phyloP scores from a whole-genome alignment of 2,797 vertebrate genomes.

The Lagocephalus sceleratus region DNA sequence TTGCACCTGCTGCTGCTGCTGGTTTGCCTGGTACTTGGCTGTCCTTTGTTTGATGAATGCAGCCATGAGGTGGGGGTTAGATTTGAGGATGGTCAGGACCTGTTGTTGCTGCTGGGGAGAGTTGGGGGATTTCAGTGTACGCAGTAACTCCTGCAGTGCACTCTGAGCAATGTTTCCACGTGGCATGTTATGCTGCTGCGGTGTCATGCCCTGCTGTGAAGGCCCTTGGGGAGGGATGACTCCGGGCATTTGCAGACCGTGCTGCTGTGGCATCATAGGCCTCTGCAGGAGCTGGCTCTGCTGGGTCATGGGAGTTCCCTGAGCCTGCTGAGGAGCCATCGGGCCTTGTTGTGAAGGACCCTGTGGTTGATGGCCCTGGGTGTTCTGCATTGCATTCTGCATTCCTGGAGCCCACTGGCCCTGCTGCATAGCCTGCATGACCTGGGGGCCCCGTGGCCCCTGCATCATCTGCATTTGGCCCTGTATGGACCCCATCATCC shows the following conservation, averaged over 20 bases:
- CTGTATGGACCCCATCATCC: constrained; percentile 84
- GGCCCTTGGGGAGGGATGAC: constrained; percentile 74
- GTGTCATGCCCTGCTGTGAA: constrained; percentile 76
- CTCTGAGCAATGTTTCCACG: constrained; percentile 86
- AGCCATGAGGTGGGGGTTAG: constrained; percentile 98
- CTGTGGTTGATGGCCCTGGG: constrained; percentile 60
- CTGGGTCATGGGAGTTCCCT: constrained; percentile 59
- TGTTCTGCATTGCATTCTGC: constrained; percentile 82
- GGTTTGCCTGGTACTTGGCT: constrained; percentile 92
- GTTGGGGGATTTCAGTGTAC: constrained; percentile 94
- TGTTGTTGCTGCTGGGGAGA: constrained; percentile 97
- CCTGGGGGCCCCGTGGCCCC: constrained; percentile 83
- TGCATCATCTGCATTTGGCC: constrained; percentile 85
- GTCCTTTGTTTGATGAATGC: constrained; percentile 99
- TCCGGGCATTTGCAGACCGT: constrained; percentile 66
- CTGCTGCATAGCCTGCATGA: constrained; percentile 83
- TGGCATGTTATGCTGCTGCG: constrained; percentile 80
- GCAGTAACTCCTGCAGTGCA: constrained; percentile 91
- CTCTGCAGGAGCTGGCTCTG: constrained; percentile 72
- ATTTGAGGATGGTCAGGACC: constrained; percentile 96
- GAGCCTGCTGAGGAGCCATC: constrained; percentile 66
- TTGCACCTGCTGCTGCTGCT: constrained; percentile 67
- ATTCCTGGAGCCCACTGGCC: constrained; percentile 87
- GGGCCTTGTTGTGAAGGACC: constrained; percentile 62
- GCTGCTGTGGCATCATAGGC: constrained; percentile 75